Percentiles rank a stretch among this genome's conserved stretches.
Conservation (phyloP, 1,140 invertebrate genomes). For the Hyposmocoma kahamanoa region DNA sequence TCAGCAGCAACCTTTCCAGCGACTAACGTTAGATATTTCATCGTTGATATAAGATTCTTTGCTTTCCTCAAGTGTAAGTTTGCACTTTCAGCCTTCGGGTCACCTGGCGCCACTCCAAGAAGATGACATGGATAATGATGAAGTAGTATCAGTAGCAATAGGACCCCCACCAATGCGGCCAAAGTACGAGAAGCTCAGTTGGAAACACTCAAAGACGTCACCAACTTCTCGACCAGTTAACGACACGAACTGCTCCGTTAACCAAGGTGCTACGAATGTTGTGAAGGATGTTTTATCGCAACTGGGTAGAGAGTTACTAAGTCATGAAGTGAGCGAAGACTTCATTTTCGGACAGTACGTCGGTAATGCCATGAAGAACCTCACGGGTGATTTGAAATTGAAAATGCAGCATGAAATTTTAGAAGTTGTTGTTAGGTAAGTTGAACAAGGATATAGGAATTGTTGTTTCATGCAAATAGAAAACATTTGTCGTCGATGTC, state of each 20-base stretch:
- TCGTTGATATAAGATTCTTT: too few species aligned
- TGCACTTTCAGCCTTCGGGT: slow-evolving; percentile 48
- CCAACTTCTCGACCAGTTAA: not conserved
- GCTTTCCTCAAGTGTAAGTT: too few species aligned
- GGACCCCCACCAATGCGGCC: slow-evolving; percentile 46
- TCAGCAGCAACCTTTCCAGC: too few species aligned
- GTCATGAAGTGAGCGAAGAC: slow-evolving; percentile 49
- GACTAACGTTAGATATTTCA: too few species aligned
- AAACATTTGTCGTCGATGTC: not conserved
- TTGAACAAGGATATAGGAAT: not conserved
- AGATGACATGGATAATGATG: slow-evolving; percentile 60
- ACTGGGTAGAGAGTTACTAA: slow-evolving; percentile 48
- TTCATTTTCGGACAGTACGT: slow-evolving; percentile 62
- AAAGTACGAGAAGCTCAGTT: slow-evolving; percentile 38
- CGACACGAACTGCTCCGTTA: not conserved
- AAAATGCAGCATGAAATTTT: slow-evolving; percentile 58
- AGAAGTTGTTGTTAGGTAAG: slow-evolving; percentile 53
- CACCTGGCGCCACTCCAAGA: slow-evolving; percentile 47
- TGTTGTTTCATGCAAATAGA: not conserved
- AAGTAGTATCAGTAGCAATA: slow-evolving; percentile 54
- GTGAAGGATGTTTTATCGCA: slow-evolving; percentile 45
- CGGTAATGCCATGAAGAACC: slow-evolving; percentile 47
- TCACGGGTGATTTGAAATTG: slow-evolving; percentile 37
- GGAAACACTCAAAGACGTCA: slow-evolving; percentile 18
- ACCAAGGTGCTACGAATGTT: slow-evolving; percentile 17